Evolutionary conservation across 2,888 invertebrate genomes (phyloP).

Genomic region (Seira ritae): DNA sequence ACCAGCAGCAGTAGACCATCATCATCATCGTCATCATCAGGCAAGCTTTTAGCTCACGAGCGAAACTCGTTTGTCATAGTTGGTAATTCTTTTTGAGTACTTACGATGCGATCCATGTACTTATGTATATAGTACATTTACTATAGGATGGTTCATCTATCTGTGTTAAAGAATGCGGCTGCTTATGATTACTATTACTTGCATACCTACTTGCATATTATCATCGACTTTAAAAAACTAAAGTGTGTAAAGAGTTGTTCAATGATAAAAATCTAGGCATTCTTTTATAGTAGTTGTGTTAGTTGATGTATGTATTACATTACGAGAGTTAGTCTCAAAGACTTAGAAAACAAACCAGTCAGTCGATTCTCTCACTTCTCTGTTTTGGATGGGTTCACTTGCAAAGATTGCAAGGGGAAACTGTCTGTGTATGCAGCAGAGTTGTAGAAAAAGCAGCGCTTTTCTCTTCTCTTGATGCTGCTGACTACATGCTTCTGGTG

Average conservation of each 20-base stretch:
- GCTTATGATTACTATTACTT: slow-evolving; percentile 12
- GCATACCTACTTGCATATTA: slow-evolving; percentile 15
- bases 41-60: slow-evolving; percentile 51
- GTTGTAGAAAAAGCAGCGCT: slow-evolving; percentile 46
- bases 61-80: slow-evolving; percentile 28
- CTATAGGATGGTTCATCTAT: background rate
- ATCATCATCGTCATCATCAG: no score
- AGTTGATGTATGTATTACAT: slow-evolving; percentile 23
- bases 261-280: slow-evolving; percentile 23
- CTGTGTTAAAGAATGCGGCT: slow-evolving; percentile 15
- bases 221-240: slow-evolving; percentile 5
- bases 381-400: slow-evolving; percentile 63
- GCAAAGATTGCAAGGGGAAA: slow-evolving; percentile 62
- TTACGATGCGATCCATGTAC: background rate
- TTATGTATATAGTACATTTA: background rate
- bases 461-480: slow-evolving; percentile 52
- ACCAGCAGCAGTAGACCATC: background rate
- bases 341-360: slow-evolving; percentile 16
- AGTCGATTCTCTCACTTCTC: slow-evolving; percentile 10
- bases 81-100: background rate
- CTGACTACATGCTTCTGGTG: slow-evolving; percentile 24
- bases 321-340: slow-evolving; percentile 12
- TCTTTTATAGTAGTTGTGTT: slow-evolving; percentile 14
- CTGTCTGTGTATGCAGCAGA: slow-evolving; percentile 40
- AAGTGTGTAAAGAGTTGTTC: slow-evolving; percentile 24